These are phyloP conservation scores for Pseudomyrmex cubaensis DNA, from an alignment of 1,140 invertebrate genomes.

Conservation along the genomic window DNA sequence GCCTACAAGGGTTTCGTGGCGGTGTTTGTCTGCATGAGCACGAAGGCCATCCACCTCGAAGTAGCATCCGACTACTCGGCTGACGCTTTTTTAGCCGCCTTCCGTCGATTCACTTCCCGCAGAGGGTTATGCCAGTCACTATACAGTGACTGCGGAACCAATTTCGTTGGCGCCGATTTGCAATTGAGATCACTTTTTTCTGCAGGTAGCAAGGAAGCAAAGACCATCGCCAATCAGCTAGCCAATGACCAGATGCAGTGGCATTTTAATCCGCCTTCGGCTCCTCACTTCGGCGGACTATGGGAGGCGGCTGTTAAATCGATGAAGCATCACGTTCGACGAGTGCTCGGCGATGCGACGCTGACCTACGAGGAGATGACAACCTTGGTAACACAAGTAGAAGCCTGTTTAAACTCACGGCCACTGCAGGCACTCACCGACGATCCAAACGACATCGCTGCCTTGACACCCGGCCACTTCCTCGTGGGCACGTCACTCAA, in stretches of 20 bases:
- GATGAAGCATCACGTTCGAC: neutral
- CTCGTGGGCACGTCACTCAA: neutral
- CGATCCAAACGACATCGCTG: neutral
- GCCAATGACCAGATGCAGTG: neutral
- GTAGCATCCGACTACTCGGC: neutral
- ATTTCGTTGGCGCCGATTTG: constrained; percentile 73
- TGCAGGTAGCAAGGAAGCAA: neutral
- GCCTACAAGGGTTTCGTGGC: constrained; percentile 40
- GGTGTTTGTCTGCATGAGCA: constrained; percentile 65
- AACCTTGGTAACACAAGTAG: neutral
- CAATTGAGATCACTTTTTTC: constrained; percentile 58
- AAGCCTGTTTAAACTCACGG: neutral
- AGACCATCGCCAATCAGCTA: neutral
- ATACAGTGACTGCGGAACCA: constrained; percentile 77
- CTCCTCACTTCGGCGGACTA: constrained; percentile 67
- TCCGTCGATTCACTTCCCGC: constrained; percentile 64
- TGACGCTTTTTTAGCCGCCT: constrained; percentile 65
- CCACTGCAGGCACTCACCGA: neutral
- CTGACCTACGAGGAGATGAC: neutral
- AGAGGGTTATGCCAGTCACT: constrained; percentile 61
- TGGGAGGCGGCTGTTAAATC: constrained; percentile 69
- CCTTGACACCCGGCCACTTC: neutral
- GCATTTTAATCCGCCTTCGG: constrained; percentile 28
- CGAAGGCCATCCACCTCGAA: constrained; percentile 74
- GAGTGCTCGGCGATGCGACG: neutral